Evolutionary conservation across 2,888 invertebrate genomes (phyloP), one percentile per base, ranked within the genome.

Genomic region (Drosophila aldrichi): DNA sequence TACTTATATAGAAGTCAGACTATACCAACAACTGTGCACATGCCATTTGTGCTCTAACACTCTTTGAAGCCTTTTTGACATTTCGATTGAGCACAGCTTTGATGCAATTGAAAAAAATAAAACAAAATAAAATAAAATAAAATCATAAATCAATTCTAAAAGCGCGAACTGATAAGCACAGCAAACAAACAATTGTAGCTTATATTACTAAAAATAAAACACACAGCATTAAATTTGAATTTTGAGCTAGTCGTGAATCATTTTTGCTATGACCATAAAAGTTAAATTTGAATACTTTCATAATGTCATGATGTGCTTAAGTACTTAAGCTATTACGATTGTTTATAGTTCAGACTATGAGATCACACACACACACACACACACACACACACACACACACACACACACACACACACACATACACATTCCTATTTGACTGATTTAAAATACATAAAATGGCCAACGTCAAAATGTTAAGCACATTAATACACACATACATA

Each of bases 401-500:
- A 36, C 2, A 5, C 18, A 18, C n/a, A 5, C 10, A 14, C 20
- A 48, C 48, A 16, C 34, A 22, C 40, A 38, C 12, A 34, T 36
- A 25, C 9, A 5, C 20, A 43, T 12, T 40, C 41, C 18, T 6
- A 43, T 20, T 20, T 20, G 2, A 12, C 6, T 12, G 12, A 16
- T 25, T 46, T 16, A 4, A 25, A 25, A 46, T 9, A 1, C 16
- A 46, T 49, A 51, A 48, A 59, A 32, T 56, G 43, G 18, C 48
- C 18, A 36, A 20, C 52, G 48, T 2, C 44, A 20, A 20, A 76
- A 77, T 57, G 73, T 66, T 59, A 64, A 73, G 73, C 73, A 46
- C 44, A 80, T 86, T 78, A 84, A 89, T 80, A 44, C 46, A 81
- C 59, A 48, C 64, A 22, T 22, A 22, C 59, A 51, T 80, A 44